Base-by-base conservation (phyloP, 2,888 invertebrate species). In the Eupithecia subumbrata region DNA sequence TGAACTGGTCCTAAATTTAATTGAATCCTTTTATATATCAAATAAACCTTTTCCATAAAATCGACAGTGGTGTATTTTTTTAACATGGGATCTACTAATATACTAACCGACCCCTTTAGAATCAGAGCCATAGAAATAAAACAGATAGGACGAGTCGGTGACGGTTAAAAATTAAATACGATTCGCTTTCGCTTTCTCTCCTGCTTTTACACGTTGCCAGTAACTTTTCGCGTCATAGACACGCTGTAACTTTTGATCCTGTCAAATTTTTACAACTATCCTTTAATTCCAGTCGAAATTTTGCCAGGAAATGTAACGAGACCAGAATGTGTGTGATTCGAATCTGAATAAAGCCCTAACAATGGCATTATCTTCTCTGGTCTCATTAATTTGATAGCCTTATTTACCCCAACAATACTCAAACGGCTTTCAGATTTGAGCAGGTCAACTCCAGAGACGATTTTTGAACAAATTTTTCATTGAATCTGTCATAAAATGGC, bases 11-110 rank as follows among this genome's bases (percentile, higher is more conserved):
- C 90, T 92, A 89, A 91, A 88, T 89, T 90, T 88, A 89, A 90
- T 91, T 88, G 86, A 89, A 89, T 88, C 88, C 89, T 90, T 92
- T 90, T 92, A 92, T 92, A 93, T 92, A 92, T 92, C 89, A 91
- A 93, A 94, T 92, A 87, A 93, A 94, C 91, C 94, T 93, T 93
- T 93, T 92, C 93, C 92, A 93, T 94, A 92, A 94, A 94, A 94
- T 94, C 93, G 87, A 94, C 78, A 86, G 86, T 91, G 94, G 94
- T 94, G 94, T 95, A 94, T 94, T 95, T 89, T 95, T 95, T 94
- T 95, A 95, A 95, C 94, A 94, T 94, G 95, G 94, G 95, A 85
- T 83, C 34, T 91, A 95, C 94, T 95, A 94, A 95, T 95, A 82
- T 85, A 94, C 94, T 94, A 94, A 94, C 93, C 84, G 75, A 84